Percentiles rank a stretch among this genome's conserved stretches.
Conservation (phyloP, 2,113 vertebrate genomes). For the Nesogale talazaci region DNA sequence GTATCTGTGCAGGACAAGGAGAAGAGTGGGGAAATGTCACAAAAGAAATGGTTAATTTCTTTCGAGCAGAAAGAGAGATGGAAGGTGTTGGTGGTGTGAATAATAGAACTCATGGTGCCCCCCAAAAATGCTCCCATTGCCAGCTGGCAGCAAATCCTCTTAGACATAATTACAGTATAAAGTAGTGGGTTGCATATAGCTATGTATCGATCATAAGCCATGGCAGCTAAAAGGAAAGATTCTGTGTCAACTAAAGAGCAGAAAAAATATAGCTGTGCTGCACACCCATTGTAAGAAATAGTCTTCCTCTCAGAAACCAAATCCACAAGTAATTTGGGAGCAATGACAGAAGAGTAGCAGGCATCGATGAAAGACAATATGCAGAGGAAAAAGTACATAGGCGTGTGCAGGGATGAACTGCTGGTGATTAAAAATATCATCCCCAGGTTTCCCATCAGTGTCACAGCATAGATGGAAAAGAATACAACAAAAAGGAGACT, state of each 20-base stretch:
- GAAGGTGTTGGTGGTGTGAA: conserved; percentile 37
- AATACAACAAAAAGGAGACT: conserved; percentile 64
- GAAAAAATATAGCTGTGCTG: conserved; percentile 75
- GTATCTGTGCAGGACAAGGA: conserved; percentile 75
- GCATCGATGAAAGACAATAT: conserved; percentile 68
- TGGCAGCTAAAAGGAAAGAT: conserved; percentile 74
- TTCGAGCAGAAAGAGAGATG: conserved; percentile 59
- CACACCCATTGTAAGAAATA: conserved; percentile 73
- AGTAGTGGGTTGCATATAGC: conserved; percentile 59
- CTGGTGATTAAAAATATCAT: conserved; percentile 71
- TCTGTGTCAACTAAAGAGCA: conserved; percentile 73
- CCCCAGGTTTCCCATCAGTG: conserved; percentile 70
- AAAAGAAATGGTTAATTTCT: conserved; percentile 76
- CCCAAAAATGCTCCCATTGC: conserved; percentile 56
- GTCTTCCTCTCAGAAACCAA: conserved; percentile 61
- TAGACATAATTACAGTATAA: conserved; percentile 46
- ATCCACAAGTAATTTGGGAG: conserved; percentile 67
- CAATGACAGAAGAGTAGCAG: conserved; percentile 75
- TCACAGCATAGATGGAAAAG: conserved; percentile 66
- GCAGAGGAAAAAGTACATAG: conserved; percentile 79
- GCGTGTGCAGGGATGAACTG: conserved; percentile 62
- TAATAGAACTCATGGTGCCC: conserved; percentile 38
- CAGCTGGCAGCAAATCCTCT: conserved; percentile 18
- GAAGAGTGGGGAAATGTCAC: conserved; percentile 70
- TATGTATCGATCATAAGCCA: conserved; percentile 73